Base-by-base conservation (phyloP, 2,113 vertebrate species). In the Protomyctophum bolini region DNA sequence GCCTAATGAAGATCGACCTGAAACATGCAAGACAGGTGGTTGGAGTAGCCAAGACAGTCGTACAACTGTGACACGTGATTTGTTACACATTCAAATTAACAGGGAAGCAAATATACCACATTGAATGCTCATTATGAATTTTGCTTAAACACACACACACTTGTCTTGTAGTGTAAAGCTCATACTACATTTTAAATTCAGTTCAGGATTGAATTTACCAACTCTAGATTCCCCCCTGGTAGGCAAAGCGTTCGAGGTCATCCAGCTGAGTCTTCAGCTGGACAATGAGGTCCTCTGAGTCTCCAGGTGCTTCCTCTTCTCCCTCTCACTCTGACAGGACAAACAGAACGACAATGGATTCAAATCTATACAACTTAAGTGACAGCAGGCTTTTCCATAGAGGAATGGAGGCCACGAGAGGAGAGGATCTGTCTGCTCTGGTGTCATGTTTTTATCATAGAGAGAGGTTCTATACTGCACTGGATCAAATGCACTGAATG, bases 191-290 rank as follows among this genome's bases (percentile, higher is more conserved):
- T 54, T 54, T 12, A 12, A 54, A 54, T 12, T 54, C 0, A 10
- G 3, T 12, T 54, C 4, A 41, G n/a, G 11, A 8, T 11, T 58
- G 10, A 10, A 10, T 33, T 12, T 6, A 99, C 84, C 0, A 96
- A 97, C 91, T 99, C 10, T 98, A 99, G 89, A 90, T 98, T 81
- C 98, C 98, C 79, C 99, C 97, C 84, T 99, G 96, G 73, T 99
- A 99, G 55, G 98, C 98, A 68, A 97, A 99, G 0, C 92, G 96
- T 85, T 99, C 98, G 83, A 99, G 90, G 75, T 99, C 98, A 67
- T 99, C 97, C 67, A 99, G 91, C 83, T 99, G 97, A 0, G 95
- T 97, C 92, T 99, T 99, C 68, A 99, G 93, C 83, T 99, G 97
- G 62, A 97, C 68, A 61, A 99, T 99, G 58, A 99, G 91, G 79